A percentile compares a stretch with the other conserved stretches of the same genome.
phyloP scores from a whole-genome alignment of 2,113 vertebrate species.

The Nymphicus hollandicus region DNA sequence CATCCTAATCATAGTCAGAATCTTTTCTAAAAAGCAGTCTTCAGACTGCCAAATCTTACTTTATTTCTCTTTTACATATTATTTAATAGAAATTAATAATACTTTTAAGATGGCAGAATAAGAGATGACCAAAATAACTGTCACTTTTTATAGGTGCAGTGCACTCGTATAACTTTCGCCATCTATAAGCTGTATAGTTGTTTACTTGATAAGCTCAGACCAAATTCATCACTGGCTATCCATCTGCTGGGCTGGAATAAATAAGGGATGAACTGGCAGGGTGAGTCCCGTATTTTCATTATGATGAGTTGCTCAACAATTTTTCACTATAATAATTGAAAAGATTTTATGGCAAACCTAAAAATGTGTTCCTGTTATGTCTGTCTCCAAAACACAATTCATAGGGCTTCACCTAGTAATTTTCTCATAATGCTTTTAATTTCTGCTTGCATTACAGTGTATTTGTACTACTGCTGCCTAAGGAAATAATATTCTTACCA shows the following conservation, averaged over 20 bases:
- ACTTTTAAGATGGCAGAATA: neutral
- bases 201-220: neutral
- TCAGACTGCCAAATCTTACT: neutral
- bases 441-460: neutral
- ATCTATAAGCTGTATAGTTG: neutral
- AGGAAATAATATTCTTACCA: neutral
- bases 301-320: neutral
- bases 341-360: neutral
- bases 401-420: neutral
- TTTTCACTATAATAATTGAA: neutral
- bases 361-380: neutral
- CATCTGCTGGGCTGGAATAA: neutral
- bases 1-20: neutral
- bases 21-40: neutral
- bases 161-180: neutral
- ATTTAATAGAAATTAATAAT: neutral
- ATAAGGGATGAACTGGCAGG: neutral
- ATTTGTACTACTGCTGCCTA: neutral
- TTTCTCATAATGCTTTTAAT: neutral
- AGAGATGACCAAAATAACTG: neutral
- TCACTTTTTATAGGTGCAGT: neutral
- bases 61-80: neutral
- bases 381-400: neutral
- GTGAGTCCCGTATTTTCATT: neutral
- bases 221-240: neutral